Percentiles rank a stretch among this genome's conserved stretches.
These are phyloP conservation scores for Clarias fuscus DNA, from an alignment of 2,797 vertebrate genomes.

Conservation along the genomic window DNA sequence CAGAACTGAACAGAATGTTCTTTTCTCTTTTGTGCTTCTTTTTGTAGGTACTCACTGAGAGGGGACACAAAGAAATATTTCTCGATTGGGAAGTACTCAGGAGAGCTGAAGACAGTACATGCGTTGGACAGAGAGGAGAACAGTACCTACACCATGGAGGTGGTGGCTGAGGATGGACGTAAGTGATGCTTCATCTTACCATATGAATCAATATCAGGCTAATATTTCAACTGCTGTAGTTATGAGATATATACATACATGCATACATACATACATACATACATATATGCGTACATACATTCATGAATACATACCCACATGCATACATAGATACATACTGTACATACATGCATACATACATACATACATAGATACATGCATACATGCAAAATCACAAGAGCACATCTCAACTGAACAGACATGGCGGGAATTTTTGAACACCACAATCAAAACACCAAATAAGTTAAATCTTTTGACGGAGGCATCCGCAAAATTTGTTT, in stretches of 20 bases:
- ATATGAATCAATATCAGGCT: background rate
- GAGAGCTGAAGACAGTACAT: conserved; percentile 78
- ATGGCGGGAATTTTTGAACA: background rate
- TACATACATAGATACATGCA: background rate
- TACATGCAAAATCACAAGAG: background rate
- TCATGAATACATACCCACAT: background rate
- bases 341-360: background rate
- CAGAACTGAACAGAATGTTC: conserved; percentile 22
- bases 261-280: no score
- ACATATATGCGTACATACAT: background rate
- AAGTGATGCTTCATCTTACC: conserved; percentile 52
- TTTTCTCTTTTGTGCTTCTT: conserved; percentile 17
- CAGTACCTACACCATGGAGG: conserved; percentile 80
- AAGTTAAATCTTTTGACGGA: background rate
- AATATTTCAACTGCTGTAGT: background rate
- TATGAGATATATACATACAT: background rate
- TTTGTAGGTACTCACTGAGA: conserved; percentile 77
- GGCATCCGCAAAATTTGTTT: background rate
- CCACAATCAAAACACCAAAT: background rate
- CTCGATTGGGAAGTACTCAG: conserved; percentile 78
- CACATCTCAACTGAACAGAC: background rate
- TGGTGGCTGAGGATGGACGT: conserved; percentile 79
- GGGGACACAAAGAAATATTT: conserved; percentile 81
- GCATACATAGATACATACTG: background rate
- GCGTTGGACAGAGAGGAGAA: conserved; percentile 77